Base-by-base conservation (phyloP, 2,888 invertebrate species). In the Spodoptera exigua region DNA sequence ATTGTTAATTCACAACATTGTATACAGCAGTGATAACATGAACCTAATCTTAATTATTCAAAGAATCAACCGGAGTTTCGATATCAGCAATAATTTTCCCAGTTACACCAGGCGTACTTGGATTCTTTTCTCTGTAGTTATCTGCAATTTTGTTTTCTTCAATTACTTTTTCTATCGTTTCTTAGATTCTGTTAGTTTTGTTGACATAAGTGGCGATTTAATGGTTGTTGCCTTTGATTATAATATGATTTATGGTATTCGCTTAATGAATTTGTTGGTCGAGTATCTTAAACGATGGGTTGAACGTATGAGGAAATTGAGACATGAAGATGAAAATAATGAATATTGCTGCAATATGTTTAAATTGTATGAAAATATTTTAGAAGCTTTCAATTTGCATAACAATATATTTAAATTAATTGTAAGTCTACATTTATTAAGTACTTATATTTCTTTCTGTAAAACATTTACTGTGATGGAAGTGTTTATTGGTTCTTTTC, bases 401-500 rank as follows among this genome's bases (percentile, higher is more conserved):
- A 39, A 9, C 11, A 12, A 1, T 9, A 21, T 21, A 27, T 48
- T 21, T 3, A 11, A 13, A 27, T 10, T 39, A 0, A 13, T 48
- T 12, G 48, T 48, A 16, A 48, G 48, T 48, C n/a, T 4, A 3
- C 2, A 14, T 1, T 27, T 27, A 9, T 7, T 7, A 0, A 5
- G 4, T 27, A 7, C 27, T 27, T 27, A 27, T 21, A 11, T 27
- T 16, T 16, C 9, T 14, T 45, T 13, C 32, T 32, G 3, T 4
- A 40, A 62, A 35, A n/a, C 14, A 51, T 62, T 61, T 49, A 18
- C 18, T 18, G 18, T 2, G 2, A 3, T 18, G 2, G 2, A 18
- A 18, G 3, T 2, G 3, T 18, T 18, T 18, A 18, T 2, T 18
- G 2, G 3, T 18, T 18, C 3, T 27, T 27, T 27, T 27, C n/a